A percentile compares a stretch with the other conserved stretches of the same genome.
Conservation (phyloP, 2,797 vertebrate species). For the Alcedo atthis region DNA sequence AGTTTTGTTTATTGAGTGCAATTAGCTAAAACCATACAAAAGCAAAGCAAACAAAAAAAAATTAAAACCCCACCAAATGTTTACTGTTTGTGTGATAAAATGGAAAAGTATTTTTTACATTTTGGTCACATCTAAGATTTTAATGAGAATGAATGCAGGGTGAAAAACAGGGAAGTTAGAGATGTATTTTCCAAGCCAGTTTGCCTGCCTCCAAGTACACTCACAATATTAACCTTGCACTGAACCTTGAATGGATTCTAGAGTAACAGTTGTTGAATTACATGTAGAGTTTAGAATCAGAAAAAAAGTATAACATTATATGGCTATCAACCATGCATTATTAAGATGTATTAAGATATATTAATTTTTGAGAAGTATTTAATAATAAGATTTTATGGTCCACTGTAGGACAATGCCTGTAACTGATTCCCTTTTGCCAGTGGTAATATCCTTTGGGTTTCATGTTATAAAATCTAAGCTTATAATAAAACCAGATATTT, state of each 20-base stretch:
- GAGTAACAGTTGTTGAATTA: no score
- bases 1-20: neutral
- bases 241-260: neutral
- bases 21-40: neutral
- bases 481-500: neutral
- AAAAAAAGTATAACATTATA: neutral
- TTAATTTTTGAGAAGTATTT: neutral
- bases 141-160: neutral
- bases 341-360: neutral
- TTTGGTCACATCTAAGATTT: neutral
- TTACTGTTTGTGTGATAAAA: neutral
- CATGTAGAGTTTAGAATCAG: no score
- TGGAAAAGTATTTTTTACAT: neutral
- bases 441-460: neutral
- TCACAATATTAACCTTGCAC: neutral
- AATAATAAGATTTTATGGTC: neutral
- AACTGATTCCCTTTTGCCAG: neutral
- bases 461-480: neutral
- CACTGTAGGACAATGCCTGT: neutral
- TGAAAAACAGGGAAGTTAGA: neutral
- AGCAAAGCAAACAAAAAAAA: neutral
- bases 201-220: neutral
- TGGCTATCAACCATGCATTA: neutral
- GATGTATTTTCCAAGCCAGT: neutral
- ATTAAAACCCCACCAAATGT: rapidly evolving